Evolutionary conservation across 2,888 invertebrate genomes (phyloP).

Genomic region (Papilio elwesi): DNA sequence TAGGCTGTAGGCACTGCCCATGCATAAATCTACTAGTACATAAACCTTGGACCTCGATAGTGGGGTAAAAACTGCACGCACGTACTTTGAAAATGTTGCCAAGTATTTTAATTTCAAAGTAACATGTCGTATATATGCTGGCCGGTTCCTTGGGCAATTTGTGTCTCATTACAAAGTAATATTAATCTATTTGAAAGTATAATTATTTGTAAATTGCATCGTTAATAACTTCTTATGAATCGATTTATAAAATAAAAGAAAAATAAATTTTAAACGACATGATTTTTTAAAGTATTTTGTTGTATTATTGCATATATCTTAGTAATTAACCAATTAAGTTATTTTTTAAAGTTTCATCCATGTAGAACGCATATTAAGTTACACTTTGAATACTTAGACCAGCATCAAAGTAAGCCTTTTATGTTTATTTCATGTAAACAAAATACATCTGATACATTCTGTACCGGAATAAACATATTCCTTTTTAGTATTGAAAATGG

Average conservation of each 20-base stretch:
- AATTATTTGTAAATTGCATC: constrained; percentile 14
- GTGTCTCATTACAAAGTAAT: constrained; percentile 34
- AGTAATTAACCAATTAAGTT: constrained; percentile 17
- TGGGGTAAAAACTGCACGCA: constrained; percentile 25
- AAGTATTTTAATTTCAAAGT: constrained; percentile 32
- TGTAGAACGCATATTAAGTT: neutral
- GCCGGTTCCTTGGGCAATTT: constrained; percentile 19
- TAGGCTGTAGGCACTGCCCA: constrained; percentile 17
- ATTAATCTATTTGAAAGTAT: constrained; percentile 34
- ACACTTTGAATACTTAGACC: too few species aligned
- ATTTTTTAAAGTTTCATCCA: neutral
- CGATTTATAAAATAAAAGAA: neutral
- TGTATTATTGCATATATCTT: neutral
- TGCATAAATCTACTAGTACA: constrained; percentile 16
- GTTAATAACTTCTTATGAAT: constrained; percentile 6
- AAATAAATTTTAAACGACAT: too few species aligned
- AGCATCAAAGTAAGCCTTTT: neutral
- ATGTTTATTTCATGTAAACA: constrained; percentile 16
- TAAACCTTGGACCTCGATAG: constrained; percentile 5
- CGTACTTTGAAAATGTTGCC: constrained; percentile 21
- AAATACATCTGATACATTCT: neutral
- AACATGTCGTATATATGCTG: constrained; percentile 23
- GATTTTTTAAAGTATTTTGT: constrained; percentile 2
- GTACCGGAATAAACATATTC: too few species aligned
- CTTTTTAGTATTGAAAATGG: neutral